A percentile compares a stretch with the other conserved stretches of the same genome.
Evolutionary conservation across 2,888 invertebrate species (phyloP).

Genomic region (Drosophila cracens): DNA sequence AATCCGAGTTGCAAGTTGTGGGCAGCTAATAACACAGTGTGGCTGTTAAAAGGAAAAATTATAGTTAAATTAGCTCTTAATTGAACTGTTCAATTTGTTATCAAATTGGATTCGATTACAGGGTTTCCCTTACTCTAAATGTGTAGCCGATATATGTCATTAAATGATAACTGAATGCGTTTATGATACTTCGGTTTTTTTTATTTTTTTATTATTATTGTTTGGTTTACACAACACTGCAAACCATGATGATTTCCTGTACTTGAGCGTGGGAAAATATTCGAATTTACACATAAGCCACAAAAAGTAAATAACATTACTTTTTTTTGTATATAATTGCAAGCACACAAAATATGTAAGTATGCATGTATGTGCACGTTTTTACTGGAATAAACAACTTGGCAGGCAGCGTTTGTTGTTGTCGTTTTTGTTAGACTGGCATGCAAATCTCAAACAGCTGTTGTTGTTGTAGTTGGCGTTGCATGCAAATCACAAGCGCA

Average conservation of each 20-base stretch:
- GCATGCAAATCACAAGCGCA: slow-evolving; percentile 54
- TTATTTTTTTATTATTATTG: not conserved
- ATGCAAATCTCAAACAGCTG: slow-evolving; percentile 52
- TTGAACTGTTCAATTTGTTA: slow-evolving; percentile 36
- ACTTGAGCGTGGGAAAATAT: slow-evolving; percentile 39
- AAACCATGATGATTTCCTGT: not conserved
- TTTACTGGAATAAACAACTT: slow-evolving; percentile 30
- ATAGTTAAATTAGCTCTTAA: slow-evolving; percentile 47
- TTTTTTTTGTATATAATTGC: slow-evolving; percentile 7
- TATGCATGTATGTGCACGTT: slow-evolving; percentile 17
- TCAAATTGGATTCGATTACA: slow-evolving; percentile 15
- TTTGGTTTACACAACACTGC: slow-evolving; percentile 15
- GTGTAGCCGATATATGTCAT: not conserved
- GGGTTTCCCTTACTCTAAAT: slow-evolving; percentile 3
- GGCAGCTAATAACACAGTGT: slow-evolving; percentile 19
- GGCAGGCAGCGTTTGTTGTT: slow-evolving; percentile 29
- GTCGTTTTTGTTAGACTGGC: slow-evolving; percentile 27
- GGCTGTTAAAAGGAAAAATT: slow-evolving; percentile 16
- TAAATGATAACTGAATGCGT: not conserved
- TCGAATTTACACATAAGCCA: slow-evolving; percentile 6
- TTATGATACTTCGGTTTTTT: not conserved
- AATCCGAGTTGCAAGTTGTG: slow-evolving; percentile 11
- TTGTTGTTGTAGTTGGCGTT: slow-evolving; percentile 19
- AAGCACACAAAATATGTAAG: slow-evolving; percentile 3
- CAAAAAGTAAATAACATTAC: slow-evolving; percentile 14